Base-by-base conservation (phyloP, 2,797 vertebrate species). In the Arctocebus calabarensis region DNA sequence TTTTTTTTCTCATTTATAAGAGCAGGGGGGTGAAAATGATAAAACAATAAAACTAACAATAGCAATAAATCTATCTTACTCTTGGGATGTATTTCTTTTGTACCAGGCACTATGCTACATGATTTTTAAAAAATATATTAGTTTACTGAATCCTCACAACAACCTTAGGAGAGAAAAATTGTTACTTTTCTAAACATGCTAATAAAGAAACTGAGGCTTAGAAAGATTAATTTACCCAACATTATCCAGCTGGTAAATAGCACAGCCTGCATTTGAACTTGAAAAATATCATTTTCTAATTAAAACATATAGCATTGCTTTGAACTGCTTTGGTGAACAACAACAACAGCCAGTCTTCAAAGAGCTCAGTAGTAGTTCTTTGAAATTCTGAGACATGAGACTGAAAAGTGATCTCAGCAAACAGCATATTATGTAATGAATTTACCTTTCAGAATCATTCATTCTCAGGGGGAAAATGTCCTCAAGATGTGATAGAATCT, bases 351-450 rank as follows among this genome's bases (percentile, higher is more conserved):
- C 32, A 11, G n/a, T 78, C 17, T 92, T 88, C 11, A 61, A 86
- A 83, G 32, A 73, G 66, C 74, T 84, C 40, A 73, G 57, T 86
- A 77, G 57, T 70, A 82, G 57, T 89, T 91, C 57, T 90, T 91
- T 82, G 73, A 96, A 96, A 97, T 95, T 90, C 89, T 88, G 68
- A 95, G 70, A 45, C 64, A 90, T 45, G 23, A 8, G 23, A 74
- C 84, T 96, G 81, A 94, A 97, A 97, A 94, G 70, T 96, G 93
- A 48, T 94, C 90, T 96, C 90, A 94, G 68, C 74, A 93, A 97
- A 94, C 4, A 62, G 81, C 55, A 83, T 5, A 32, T 93, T 83
- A 75, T 84, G 61, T 97, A 96, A 81, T 94, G 87, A 97, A 95
- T 95, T 91, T 96, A 92, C 74, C 84, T 68, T 70, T 83, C 64